Percentiles rank a stretch among this genome's conserved stretches.
Evolutionary conservation across 1,140 invertebrate genomes (phyloP).

Genomic region (Drosophila nigromelanica): DNA sequence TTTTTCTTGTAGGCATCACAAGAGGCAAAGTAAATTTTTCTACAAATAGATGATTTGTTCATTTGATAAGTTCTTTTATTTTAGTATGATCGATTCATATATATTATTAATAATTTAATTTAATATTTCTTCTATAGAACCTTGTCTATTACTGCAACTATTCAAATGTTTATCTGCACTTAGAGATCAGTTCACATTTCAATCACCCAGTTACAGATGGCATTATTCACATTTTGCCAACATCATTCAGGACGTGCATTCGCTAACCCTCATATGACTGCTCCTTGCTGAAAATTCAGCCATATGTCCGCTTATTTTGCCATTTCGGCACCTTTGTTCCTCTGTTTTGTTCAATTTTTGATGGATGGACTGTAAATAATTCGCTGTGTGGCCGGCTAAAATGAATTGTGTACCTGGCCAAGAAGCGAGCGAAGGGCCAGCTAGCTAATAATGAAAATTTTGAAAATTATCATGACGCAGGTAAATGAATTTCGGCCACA

Average conservation of each 20-base stretch:
- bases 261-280: conserved; percentile 18
- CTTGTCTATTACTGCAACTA: background rate
- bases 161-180: background rate
- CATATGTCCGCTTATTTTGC: conserved; percentile 49
- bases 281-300: conserved; percentile 9
- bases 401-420: conserved; percentile 38
- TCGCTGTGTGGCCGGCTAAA: conserved; percentile 28
- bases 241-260: conserved; percentile 12
- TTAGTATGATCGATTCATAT: too few relatives aligned
- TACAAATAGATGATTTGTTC: too few relatives aligned
- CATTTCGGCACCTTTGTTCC: conserved; percentile 46
- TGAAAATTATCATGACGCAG: conserved; percentile 31
- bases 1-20: too few relatives aligned
- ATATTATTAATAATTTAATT: too few relatives aligned
- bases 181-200: conserved; percentile 30
- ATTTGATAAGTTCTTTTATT: too few relatives aligned
- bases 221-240: conserved; percentile 20
- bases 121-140: background rate
- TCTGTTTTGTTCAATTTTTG: conserved; percentile 28
- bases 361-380: conserved; percentile 55
- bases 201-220: background rate
- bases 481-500: conserved; percentile 12
- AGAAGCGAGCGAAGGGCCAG: background rate
- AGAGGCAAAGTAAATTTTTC: too few relatives aligned
- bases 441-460: conserved; percentile 36